A percentile compares a stretch with the other conserved stretches of the same genome.
These are phyloP conservation scores for Trichonephila clavipes DNA, from an alignment of 1,140 invertebrate genomes.

Conservation along the genomic window DNA sequence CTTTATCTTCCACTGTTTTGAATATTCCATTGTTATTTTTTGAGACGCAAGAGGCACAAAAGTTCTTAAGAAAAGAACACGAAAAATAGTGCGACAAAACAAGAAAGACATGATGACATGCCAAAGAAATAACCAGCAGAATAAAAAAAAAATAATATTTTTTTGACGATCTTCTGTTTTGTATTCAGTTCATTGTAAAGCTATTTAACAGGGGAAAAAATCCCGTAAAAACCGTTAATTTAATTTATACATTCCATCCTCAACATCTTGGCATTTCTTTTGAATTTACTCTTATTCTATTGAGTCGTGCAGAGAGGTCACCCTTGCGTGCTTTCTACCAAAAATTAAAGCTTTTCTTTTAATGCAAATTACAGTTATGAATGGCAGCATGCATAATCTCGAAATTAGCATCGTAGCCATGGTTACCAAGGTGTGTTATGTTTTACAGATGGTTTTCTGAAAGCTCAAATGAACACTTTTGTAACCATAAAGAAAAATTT, in stretches of 20 bases:
- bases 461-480: neutral
- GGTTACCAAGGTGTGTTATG: constrained; percentile 13
- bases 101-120: too few species aligned
- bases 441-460: neutral
- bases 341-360: neutral
- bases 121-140: too few species aligned
- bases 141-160: too few species aligned
- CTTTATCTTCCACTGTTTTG: too few species aligned
- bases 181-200: neutral
- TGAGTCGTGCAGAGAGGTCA: neutral
- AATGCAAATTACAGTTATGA: constrained; percentile 9
- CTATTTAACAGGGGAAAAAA: neutral
- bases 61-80: too few species aligned
- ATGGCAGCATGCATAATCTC: neutral
- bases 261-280: neutral
- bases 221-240: neutral
- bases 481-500: neutral
- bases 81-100: too few species aligned
- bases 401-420: neutral
- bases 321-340: neutral
- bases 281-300: neutral
- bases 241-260: neutral
- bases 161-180: neutral
- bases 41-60: too few species aligned
- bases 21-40: too few species aligned